phyloP scores from a whole-genome alignment of 2,888 invertebrate genomes.

The Phengaris arion region DNA sequence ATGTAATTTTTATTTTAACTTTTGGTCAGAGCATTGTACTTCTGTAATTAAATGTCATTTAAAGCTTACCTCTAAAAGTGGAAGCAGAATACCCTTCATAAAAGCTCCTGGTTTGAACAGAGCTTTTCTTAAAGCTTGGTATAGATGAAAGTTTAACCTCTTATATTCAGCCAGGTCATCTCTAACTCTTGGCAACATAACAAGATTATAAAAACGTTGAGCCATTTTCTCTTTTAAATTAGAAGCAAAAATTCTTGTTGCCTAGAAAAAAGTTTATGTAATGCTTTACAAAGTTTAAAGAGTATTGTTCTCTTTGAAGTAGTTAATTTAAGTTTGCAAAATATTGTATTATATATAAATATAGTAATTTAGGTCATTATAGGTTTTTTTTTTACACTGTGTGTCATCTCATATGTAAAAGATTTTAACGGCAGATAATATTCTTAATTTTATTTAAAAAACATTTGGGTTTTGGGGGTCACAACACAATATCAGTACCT shows the following conservation, averaged over 20 bases:
- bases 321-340: no score
- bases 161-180: constrained; percentile 98
- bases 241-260: constrained; percentile 97
- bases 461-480: no score
- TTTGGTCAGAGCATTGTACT: no score
- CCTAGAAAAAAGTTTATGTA: constrained; percentile 66
- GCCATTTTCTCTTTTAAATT: constrained; percentile 98
- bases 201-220: constrained; percentile 95
- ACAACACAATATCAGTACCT: no score
- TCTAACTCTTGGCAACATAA: constrained; percentile 93
- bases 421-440: no score
- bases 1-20: not conserved
- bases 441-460: no score
- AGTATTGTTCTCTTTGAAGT: no score
- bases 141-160: constrained; percentile 96
- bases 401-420: no score
- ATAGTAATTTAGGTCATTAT: no score
- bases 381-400: no score
- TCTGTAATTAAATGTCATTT: not conserved
- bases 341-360: no score
- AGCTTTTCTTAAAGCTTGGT: constrained; percentile 94
- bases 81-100: constrained; percentile 93
- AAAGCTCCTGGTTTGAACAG: constrained; percentile 98
- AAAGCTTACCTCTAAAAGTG: constrained; percentile 80
- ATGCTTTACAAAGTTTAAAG: not conserved